Percentiles rank a stretch among this genome's conserved stretches.
phyloP scores from a whole-genome alignment of 2,888 invertebrate genomes.

The Teinopalpus imperialis region DNA sequence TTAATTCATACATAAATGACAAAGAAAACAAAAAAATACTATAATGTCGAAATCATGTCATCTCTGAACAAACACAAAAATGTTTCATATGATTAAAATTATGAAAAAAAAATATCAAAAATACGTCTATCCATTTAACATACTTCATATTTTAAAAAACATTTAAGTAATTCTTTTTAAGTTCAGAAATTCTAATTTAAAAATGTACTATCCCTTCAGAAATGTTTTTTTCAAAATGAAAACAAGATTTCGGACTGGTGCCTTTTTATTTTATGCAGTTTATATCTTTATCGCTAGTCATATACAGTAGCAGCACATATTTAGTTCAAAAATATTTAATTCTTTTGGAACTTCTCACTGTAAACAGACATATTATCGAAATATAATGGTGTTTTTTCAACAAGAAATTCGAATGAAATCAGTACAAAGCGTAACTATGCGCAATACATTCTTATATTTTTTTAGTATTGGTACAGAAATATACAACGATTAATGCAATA shows the following conservation, averaged over 20 bases:
- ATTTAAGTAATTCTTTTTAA: background rate
- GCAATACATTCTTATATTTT: conserved; percentile 39
- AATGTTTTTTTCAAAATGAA: no score
- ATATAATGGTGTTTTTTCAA: no score
- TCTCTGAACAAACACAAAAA: conserved; percentile 2
- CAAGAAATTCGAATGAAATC: conserved; percentile 43
- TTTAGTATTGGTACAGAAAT: conserved; percentile 57
- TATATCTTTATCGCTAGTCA: conserved; percentile 58
- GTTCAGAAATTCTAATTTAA: background rate
- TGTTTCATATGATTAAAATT: conserved; percentile 3
- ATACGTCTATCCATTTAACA: background rate
- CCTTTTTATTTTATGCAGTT: conserved; percentile 50
- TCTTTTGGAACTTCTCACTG: background rate
- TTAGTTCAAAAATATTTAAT: conserved; percentile 29
- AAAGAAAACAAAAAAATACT: background rate
- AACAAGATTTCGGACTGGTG: conserved; percentile 45
- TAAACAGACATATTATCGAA: conserved; percentile 31
- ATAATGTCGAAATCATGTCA: conserved; percentile 6
- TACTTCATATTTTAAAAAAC: conserved; percentile 1
- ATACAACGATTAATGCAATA: conserved; percentile 75
- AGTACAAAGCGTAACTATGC: conserved; percentile 54
- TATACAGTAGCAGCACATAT: conserved; percentile 59
- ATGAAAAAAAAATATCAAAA: conserved; percentile 7
- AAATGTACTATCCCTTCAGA: conserved; percentile 32
- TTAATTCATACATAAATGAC: conserved; percentile 9